These are phyloP conservation scores for Vanessa tameamea DNA, from an alignment of 1,140 invertebrate genomes.

Conservation along the genomic window DNA sequence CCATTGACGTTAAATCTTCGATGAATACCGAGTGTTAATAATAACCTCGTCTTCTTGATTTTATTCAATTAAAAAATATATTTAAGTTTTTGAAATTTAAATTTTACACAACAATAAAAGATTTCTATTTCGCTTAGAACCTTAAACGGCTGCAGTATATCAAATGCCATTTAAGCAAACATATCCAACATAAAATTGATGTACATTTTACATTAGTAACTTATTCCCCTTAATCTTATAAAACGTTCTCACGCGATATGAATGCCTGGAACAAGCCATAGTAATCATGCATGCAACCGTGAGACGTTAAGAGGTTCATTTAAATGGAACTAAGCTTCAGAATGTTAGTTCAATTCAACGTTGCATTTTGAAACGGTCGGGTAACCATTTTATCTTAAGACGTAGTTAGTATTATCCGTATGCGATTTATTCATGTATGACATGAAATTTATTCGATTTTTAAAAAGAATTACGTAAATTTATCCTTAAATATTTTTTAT, in stretches of 20 bases:
- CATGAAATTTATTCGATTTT: constrained; percentile 10
- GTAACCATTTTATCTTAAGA: constrained; percentile 10
- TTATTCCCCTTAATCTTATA: constrained; percentile 35
- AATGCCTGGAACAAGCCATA: constrained; percentile 22
- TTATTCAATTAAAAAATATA: no score
- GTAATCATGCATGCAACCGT: constrained; percentile 30
- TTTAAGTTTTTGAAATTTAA: no score
- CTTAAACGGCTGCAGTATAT: not conserved
- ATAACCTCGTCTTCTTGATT: no score
- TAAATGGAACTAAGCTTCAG: constrained; percentile 33
- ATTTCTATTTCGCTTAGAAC: not conserved
- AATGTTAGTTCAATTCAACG: constrained; percentile 18
- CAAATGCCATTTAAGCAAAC: constrained; percentile 19
- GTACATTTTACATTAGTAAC: constrained; percentile 28
- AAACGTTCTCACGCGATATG: constrained; percentile 37
- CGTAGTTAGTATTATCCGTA: not conserved
- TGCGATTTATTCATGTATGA: constrained; percentile 5
- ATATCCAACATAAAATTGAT: constrained; percentile 24
- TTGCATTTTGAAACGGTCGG: constrained; percentile 6
- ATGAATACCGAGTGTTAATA: no score
- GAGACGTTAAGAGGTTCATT: constrained; percentile 33
- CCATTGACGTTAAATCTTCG: no score
- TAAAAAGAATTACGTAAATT: not conserved
- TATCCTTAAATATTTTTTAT: not conserved
- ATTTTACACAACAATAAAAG: no score